Conservation (phyloP, 1,140 invertebrate species). For the Bombus confusus region DNA sequence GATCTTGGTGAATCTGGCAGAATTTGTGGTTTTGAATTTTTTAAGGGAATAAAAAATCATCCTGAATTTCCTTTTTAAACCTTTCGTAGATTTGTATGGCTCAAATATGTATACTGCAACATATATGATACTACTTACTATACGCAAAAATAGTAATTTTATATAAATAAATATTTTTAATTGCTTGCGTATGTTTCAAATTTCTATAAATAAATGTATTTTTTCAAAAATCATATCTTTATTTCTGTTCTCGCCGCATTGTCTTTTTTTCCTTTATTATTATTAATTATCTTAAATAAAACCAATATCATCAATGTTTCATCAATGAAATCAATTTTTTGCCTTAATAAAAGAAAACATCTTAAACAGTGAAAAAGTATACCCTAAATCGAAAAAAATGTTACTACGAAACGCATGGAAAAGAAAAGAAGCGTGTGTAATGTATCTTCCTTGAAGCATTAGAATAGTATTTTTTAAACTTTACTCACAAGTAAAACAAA, state of each 20-base stretch:
- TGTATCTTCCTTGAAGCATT: too few relatives aligned
- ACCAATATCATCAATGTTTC: too few relatives aligned
- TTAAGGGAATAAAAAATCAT: constrained; percentile 83
- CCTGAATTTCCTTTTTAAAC: constrained; percentile 81
- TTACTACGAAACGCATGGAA: too few relatives aligned
- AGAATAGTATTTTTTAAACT: background rate
- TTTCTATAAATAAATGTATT: background rate
- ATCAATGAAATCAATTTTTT: too few relatives aligned
- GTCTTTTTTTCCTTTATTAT: too few relatives aligned
- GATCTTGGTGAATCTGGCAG: constrained; percentile 85
- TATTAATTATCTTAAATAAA: too few relatives aligned
- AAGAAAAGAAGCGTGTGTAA: too few relatives aligned
- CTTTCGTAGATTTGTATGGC: background rate
- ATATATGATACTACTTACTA: background rate
- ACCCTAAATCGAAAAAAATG: too few relatives aligned
- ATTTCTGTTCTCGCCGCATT: too few relatives aligned
- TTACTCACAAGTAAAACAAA: background rate
- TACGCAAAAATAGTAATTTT: background rate
- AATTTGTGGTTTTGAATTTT: constrained; percentile 87
- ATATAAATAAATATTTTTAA: background rate
- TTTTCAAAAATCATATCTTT: background rate
- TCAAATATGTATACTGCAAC: background rate
- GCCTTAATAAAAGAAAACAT: too few relatives aligned
- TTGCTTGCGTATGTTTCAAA: background rate
- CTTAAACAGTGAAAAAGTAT: too few relatives aligned